Evolutionary conservation across 2,113 vertebrate genomes (phyloP).

Genomic region (Erythrocercus mccallii): DNA sequence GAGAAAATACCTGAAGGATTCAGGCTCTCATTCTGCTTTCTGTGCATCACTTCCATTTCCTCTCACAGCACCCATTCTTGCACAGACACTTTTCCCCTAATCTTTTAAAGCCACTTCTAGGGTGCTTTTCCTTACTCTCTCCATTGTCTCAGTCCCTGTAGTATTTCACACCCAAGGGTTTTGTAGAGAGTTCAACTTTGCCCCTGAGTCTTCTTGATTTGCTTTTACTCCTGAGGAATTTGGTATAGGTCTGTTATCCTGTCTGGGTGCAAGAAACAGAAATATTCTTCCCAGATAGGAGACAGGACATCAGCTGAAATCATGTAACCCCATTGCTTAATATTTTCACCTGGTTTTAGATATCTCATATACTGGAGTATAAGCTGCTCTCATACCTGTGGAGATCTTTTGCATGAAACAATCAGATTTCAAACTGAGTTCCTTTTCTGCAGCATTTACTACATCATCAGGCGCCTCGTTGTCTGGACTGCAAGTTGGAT

Average conservation of each 20-base stretch:
- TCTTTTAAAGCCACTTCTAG: not conserved
- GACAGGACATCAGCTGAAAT: not conserved
- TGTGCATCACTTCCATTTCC: not conserved
- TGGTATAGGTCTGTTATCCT: not conserved
- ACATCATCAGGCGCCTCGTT: not conserved
- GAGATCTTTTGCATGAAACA: not conserved
- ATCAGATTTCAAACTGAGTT: slow-evolving; percentile 24
- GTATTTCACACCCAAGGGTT: not conserved
- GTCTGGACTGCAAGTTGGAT: slow-evolving; percentile 13
- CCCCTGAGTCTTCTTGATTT: not conserved
- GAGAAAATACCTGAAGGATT: not conserved
- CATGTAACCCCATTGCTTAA: not conserved
- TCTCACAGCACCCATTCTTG: not conserved
- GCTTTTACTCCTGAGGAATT: not conserved
- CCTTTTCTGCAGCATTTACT: not conserved
- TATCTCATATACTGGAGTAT: not conserved
- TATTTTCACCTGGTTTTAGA: not conserved
- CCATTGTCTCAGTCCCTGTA: accelerated
- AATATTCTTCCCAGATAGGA: not conserved
- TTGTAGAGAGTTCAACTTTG: not conserved
- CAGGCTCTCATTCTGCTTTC: not conserved
- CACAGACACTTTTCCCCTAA: not conserved
- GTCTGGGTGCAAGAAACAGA: not conserved
- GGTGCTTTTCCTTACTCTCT: not conserved
- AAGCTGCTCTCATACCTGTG: not conserved